These are phyloP conservation scores for Dasypogon diadema DNA, from an alignment of 2,888 invertebrate species.

Conservation along the genomic window DNA sequence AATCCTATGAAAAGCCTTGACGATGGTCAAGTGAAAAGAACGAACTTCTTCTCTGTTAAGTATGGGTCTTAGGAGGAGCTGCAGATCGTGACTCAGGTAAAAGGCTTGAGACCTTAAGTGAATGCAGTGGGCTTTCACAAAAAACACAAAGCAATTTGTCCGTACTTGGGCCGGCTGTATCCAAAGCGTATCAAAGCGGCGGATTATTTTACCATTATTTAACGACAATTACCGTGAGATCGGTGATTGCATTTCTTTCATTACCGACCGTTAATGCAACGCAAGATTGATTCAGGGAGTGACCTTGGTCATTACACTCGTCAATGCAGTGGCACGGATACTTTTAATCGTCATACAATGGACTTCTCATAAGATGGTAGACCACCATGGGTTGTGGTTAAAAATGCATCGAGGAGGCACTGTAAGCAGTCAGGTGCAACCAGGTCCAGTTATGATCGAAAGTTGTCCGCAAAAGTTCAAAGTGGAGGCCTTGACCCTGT, in stretches of 20 bases:
- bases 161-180: neutral
- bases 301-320: slow-evolving; percentile 33
- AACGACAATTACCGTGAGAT: neutral
- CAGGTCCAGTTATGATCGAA: neutral
- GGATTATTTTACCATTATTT: slow-evolving; percentile 16
- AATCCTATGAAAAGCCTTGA: neutral
- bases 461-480: neutral
- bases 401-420: neutral
- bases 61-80: neutral
- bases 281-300: slow-evolving; percentile 40
- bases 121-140: neutral
- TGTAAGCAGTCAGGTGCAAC: slow-evolving; percentile 14
- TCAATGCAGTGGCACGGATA: slow-evolving; percentile 31
- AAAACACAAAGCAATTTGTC: neutral
- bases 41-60: neutral
- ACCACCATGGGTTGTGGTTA: neutral
- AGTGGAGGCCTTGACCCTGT: slow-evolving; percentile 27
- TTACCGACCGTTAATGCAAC: slow-evolving; percentile 37
- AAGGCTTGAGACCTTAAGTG: neutral
- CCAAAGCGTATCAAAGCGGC: neutral
- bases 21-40: neutral
- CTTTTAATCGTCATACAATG: slow-evolving; percentile 16
- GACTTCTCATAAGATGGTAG: slow-evolving; percentile 5
- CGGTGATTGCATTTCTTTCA: slow-evolving; percentile 25
- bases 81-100: neutral